Base-by-base conservation (phyloP, 2,113 vertebrate genomes). In the Elgaria multicarinata region DNA sequence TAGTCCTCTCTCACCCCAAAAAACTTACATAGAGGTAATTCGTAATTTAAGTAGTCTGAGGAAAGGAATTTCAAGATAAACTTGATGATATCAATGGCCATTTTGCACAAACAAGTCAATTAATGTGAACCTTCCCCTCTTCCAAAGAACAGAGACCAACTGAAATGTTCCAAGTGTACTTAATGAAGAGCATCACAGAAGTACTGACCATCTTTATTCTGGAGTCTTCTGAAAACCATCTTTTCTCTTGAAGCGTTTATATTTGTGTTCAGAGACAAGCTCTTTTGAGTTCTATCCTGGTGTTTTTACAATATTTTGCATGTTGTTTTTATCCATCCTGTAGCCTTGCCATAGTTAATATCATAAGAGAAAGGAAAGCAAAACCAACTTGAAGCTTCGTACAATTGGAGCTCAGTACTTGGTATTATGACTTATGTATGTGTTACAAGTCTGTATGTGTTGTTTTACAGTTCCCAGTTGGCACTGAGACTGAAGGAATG, bases 401-500 rank as follows among this genome's bases (percentile, higher is more conserved):
- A 9, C 46, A 81, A 20, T 5, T 55, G 86, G n/a, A 39, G 50
- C 66, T 55, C 28, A n/a, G 53, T 50, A 14, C 36, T 74, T 85
- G 7, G 78, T 22, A 2, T 31, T 85, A 1, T 82, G 0, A 0
- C 42, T n/a, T n/a, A n/a, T n/a, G n/a, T n/a, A n/a, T 5, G 4
- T 86, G 36, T 95, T 33, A n/a, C n/a, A n/a, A n/a, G n/a, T n/a
- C n/a, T 64, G 44, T 90, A 93, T 62, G 58, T 62, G 58, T 85
- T 87, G 9, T 33, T 92, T 82, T 88, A 1, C 95, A 99, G 99
- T 92, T 99, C 39, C 99, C 98, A 39, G 0, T 97, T 0, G 98
- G 98, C 82, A 97, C 96, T 0, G 98, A 99, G 42, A 92, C 97
- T 0, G 98, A 99, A 89, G 98, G 99, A 20, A 99, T 99, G 99